These are phyloP conservation scores for Bhutanitis thaidina DNA, from an alignment of 2,888 invertebrate species.

Conservation along the genomic window DNA sequence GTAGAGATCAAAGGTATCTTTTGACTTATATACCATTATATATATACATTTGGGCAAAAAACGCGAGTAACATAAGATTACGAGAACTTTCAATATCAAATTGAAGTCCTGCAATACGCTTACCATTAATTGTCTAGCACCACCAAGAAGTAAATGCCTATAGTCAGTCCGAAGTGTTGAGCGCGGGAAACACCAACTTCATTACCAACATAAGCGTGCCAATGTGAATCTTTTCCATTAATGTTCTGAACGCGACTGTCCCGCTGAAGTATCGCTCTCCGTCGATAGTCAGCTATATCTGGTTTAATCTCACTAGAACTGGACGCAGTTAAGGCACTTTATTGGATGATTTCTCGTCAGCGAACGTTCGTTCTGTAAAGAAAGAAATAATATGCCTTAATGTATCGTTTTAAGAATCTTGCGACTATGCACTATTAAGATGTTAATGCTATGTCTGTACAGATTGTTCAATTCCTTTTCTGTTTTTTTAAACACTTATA, in stretches of 20 bases:
- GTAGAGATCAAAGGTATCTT: too few relatives aligned
- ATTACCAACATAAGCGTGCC: conserved; percentile 26
- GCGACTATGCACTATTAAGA: too few relatives aligned
- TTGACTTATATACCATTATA: too few relatives aligned
- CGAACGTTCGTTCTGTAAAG: conserved; percentile 22
- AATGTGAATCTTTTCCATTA: conserved; percentile 31
- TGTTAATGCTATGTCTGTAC: too few relatives aligned
- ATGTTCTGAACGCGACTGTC: conserved; percentile 18
- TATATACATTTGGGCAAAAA: too few relatives aligned
- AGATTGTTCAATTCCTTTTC: too few relatives aligned
- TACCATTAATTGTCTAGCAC: conserved; percentile 30
- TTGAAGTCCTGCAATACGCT: conserved; percentile 7
- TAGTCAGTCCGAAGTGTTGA: conserved; percentile 27
- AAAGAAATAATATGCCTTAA: conserved; percentile 12
- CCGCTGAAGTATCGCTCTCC: conserved; percentile 20
- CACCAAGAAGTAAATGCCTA: conserved; percentile 18
- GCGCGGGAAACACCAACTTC: conserved; percentile 24
- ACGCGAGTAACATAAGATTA: too few relatives aligned
- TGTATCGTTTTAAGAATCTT: not conserved
- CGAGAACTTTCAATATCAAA: too few relatives aligned
- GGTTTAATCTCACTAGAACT: conserved; percentile 24
- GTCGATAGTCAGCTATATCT: conserved; percentile 18
- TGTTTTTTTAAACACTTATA: not conserved
- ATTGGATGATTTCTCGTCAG: conserved; percentile 1
- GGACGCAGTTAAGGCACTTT: conserved; percentile 20